These are phyloP conservation scores for Aphis gossypii DNA, from an alignment of 1,140 invertebrate species.

Conservation along the genomic window DNA sequence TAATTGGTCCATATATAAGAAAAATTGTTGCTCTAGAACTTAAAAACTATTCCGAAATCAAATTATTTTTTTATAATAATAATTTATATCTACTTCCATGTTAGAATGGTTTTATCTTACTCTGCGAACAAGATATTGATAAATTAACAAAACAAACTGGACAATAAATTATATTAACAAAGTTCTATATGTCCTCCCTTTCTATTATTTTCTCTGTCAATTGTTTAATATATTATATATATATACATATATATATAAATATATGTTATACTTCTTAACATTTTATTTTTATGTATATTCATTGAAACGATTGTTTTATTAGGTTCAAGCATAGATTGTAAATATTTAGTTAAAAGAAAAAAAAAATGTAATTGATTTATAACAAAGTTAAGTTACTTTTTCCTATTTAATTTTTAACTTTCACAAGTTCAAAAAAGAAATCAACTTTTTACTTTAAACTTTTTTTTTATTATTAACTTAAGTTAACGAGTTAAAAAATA, in stretches of 20 bases:
- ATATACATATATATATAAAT: too few relatives aligned
- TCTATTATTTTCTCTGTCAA: too few relatives aligned
- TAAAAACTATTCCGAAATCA: too few relatives aligned
- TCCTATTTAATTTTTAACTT: neutral
- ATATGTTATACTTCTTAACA: too few relatives aligned
- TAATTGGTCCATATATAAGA: too few relatives aligned
- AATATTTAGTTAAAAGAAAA: neutral
- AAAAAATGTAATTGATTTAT: neutral
- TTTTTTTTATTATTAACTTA: neutral
- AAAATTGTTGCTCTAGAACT: neutral
- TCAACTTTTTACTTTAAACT: neutral
- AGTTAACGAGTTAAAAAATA: neutral
- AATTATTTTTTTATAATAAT: neutral
- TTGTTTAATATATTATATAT: too few relatives aligned
- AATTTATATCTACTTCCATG: neutral
- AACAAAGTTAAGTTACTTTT: neutral
- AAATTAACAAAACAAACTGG: neutral
- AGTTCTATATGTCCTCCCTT: too few relatives aligned
- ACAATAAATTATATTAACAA: too few relatives aligned
- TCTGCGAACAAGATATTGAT: rapidly evolving
- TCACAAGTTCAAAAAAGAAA: neutral
- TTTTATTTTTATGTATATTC: neutral
- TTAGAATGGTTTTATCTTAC: neutral
- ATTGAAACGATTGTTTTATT: neutral
- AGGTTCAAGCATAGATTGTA: neutral